Evolutionary conservation across 2,113 vertebrate genomes (phyloP), one percentile per base, ranked within the genome.

Genomic region (Amphiprion ocellaris): DNA sequence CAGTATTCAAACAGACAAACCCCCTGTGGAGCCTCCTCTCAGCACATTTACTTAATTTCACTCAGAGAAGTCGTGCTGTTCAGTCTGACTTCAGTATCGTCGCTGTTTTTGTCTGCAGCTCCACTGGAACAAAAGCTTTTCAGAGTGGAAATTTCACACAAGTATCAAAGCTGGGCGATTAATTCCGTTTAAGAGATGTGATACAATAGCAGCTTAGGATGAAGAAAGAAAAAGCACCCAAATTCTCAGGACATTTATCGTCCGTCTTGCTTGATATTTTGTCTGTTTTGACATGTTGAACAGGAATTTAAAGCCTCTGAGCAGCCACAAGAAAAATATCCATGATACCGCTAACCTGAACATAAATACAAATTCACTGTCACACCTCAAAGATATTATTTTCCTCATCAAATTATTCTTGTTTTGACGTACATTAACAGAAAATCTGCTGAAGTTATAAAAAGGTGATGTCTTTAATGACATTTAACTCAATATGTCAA

Each of bases 21-120:
- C 39, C 26, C 62, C 58, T 1, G 41, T 21, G 19, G 55, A 56
- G 53, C 26, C 44, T 74, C 56, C 44, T 26, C 72, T 69, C 72
- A 76, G 71, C 76, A 73, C 37, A 65, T 60, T 79, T 33, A 65
- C 17, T 33, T 60, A 10, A 69, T 47, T 65, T 47, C 59, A 79
- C 28, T 75, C 44, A 67, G 14, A 76, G 56, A 79, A 44, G 24
- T 30, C 30, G 17, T 9, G 28, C 47, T 53, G 58, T 54, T 37
- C 33, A 41, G 69, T 54, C 67, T 66, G 53, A 63, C 47, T 47
- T 77, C 74, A 62, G 49, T 37, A 37, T 37, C 8, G 7, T 70
- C 17, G 24, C 37, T 37, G 46, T 55, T 15, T 37, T 37, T 37
- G 33, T 37, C 33, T 37, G 33, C 8, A 7, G 8, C 69, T 74